Evolutionary conservation across 2,888 invertebrate genomes (phyloP), one percentile per base, ranked within the genome.

Genomic region (Acleris sparsana): DNA sequence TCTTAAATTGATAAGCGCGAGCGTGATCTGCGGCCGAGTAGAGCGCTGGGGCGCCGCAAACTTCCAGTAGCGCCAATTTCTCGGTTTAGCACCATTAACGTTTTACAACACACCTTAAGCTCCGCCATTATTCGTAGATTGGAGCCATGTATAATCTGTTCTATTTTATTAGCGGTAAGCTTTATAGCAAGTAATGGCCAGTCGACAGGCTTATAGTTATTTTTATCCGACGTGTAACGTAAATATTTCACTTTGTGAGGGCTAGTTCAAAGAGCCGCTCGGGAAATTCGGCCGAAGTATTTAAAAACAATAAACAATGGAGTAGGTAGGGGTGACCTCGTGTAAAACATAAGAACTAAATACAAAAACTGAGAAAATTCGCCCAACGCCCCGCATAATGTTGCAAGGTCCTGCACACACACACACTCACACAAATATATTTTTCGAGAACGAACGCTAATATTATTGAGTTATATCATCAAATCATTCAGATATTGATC

Each of bases 151-250:
- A 75, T 80, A 79, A 78, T 81, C 84, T 85, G 86, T 83, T 86
- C 83, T 82, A 81, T 85, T 86, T 87, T 83, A 75, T 76, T 75
- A 83, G 79, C 80, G 73, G 74, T 82, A 80, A 80, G 79, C 84
- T 82, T 83, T 85, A 86, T 72, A 73, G 74, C 78, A 81, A 84
- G 82, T 86, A 87, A 88, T 85, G 83, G 80, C 73, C 82, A 82
- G 85, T 81, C 82, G 86, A 88, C 82, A 88, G 88, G 86, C 79
- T 86, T 77, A 85, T 75, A 82, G 84, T 82, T 86, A 87, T 85
- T 78, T 76, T 74, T 82, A 84, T 80, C 81, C 79, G 83, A 84
- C 79, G 80, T 74, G 76, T 83, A 84, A 84, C 72, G 81, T 87
- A 88, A 88, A 88, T 87, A 87, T 82, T 84, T 80, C 84, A 72